A percentile compares a stretch with the other conserved stretches of the same genome.
These are phyloP conservation scores for Euproctis similis DNA, from an alignment of 2,888 invertebrate genomes.

Conservation along the genomic window DNA sequence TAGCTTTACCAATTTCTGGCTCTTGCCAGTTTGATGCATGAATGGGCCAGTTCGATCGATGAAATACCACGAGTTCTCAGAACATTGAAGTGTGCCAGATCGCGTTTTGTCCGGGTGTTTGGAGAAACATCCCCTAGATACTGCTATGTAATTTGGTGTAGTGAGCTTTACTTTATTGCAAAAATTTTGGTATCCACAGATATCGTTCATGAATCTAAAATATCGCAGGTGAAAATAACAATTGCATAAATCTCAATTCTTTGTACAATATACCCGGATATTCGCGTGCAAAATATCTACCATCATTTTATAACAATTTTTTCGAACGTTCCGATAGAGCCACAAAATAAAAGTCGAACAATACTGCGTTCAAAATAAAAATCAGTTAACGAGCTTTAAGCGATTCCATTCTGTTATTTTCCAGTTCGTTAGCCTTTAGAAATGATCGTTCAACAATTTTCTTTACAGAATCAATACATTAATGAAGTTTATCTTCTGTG, in stretches of 20 bases:
- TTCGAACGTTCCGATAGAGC: neutral
- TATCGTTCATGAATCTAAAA: conserved; percentile 2
- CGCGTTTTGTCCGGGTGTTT: no score
- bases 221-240: conserved; percentile 1
- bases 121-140: no score
- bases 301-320: neutral
- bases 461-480: conserved; percentile 7
- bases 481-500: conserved; percentile 6
- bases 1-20: no score
- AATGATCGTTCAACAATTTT: conserved; percentile 14
- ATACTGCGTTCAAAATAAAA: conserved; percentile 8
- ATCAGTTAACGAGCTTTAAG: conserved; percentile 7
- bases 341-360: conserved; percentile 3
- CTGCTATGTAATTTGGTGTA: no score
- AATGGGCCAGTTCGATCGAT: no score
- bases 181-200: neutral
- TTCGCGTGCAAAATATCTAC: neutral
- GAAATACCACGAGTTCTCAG: no score
- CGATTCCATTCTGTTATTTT: conserved; percentile 12
- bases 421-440: conserved; percentile 15
- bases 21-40: no score
- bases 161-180: no score
- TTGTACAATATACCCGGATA: neutral
- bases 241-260: neutral
- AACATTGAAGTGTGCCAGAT: no score